phyloP scores from a whole-genome alignment of 2,888 invertebrate genomes.

The Dromius quadrimaculatus region DNA sequence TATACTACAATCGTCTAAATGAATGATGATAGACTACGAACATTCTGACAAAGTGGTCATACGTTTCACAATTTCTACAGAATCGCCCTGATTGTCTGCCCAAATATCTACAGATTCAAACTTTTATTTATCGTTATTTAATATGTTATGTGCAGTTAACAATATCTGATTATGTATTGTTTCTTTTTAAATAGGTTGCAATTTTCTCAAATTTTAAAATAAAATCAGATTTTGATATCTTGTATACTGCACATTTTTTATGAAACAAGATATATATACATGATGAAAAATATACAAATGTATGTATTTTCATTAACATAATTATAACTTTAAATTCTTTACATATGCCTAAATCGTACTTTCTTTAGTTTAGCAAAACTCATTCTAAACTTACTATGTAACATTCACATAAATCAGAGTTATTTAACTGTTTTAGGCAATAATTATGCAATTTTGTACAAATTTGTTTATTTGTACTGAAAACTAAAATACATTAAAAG shows the following conservation, averaged over 20 bases:
- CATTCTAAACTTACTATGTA: conserved; percentile 44
- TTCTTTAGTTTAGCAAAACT: conserved; percentile 43
- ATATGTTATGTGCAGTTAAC: conserved; percentile 51
- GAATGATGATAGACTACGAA: conserved; percentile 50
- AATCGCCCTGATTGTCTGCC: conserved; percentile 53
- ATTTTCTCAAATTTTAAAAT: conserved; percentile 35
- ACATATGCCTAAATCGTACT: conserved; percentile 47
- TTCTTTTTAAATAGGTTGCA: conserved; percentile 17
- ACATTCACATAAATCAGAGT: conserved; percentile 48
- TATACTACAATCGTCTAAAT: conserved; percentile 51
- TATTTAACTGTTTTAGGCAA: conserved; percentile 45
- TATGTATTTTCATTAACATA: conserved; percentile 43
- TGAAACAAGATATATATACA: conserved; percentile 45
- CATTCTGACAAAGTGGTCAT: conserved; percentile 50
- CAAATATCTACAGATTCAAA: conserved; percentile 52
- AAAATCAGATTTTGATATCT: conserved; percentile 44
- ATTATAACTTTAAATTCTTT: conserved; percentile 42
- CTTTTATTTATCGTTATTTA: conserved; percentile 46
- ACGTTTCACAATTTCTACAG: conserved; percentile 47
- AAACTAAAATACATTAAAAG: conserved; percentile 18
- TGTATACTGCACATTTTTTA: conserved; percentile 50
- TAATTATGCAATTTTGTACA: conserved; percentile 41
- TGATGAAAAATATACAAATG: conserved; percentile 50
- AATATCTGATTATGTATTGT: conserved; percentile 48
- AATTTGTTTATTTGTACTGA: conserved; percentile 26